Base-by-base conservation (phyloP, 2,888 invertebrate genomes). In the Incurvaria masculella region DNA sequence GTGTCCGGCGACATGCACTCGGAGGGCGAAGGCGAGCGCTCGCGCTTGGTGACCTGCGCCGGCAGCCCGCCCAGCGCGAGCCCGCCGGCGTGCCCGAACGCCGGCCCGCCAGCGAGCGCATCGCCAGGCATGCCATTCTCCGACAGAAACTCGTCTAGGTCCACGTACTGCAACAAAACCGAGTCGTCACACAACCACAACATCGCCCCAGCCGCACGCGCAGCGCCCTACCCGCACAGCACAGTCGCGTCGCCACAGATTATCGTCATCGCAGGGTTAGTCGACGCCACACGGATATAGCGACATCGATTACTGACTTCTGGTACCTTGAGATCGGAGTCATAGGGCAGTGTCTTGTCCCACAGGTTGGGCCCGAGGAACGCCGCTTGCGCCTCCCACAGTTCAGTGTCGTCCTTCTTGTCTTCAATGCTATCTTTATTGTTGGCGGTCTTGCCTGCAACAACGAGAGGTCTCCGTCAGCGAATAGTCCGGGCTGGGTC, bases 291-390 rank as follows among this genome's bases (percentile, higher is more conserved):
- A 33, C 33, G 8, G 8, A 33, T 4, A 10, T 33, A 33, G 33
- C 4, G 33, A 33, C 68, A 57, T 63, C 65, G 67, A 65, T 62
- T 80, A 81, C 80, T 82, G 82, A 83, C 82, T 82, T 82, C 81
- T 75, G 81, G 82, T 87, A 93, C 93, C 89, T 95, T 95, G 83
- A 96, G 91, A 85, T 95, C 94, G 71, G 92, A 89, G 80, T 94
- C 93, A 72, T 93, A 94, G 62, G 90, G 88, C 66, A 89, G 81
- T 61, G 94, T 91, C 79, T 94, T 94, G 80, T 96, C 95, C 96
- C 96, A 97, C 55, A 97, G 82, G 73, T 92, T 95, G 56, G 96
- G 95, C 55, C 96, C 96, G 62, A 97, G 86, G 81, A 96, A 96
- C 69, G 96, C 96, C 58, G 95, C 91, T 74, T 94, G 93, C 66